phyloP scores from a whole-genome alignment of 2,113 vertebrate species.

The Phalacrocorax carbo region DNA sequence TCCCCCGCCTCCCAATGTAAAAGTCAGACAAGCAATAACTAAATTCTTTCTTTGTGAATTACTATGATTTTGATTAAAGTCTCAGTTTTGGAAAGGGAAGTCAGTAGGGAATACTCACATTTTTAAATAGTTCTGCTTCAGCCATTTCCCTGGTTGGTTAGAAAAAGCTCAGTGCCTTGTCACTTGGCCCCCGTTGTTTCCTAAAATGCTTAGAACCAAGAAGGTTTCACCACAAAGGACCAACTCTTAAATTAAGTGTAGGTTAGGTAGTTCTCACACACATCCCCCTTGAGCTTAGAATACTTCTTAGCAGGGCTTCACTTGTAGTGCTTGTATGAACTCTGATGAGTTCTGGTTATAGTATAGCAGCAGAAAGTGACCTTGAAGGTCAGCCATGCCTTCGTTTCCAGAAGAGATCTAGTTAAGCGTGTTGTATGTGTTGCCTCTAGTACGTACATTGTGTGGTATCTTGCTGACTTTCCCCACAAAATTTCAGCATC shows the following conservation, averaged over 20 bases:
- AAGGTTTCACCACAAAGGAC: neutral
- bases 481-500: neutral
- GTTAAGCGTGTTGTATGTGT: accelerated
- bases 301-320: neutral
- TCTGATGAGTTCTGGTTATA: neutral
- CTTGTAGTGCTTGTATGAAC: accelerated
- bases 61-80: neutral
- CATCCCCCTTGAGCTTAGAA: neutral
- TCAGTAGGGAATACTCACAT: neutral
- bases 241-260: neutral
- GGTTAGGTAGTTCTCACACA: neutral
- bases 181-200: neutral
- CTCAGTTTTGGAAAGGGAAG: neutral
- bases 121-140: neutral
- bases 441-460: neutral
- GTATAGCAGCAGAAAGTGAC: neutral
- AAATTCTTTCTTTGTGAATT: neutral
- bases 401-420: neutral
- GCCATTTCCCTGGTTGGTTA: neutral
- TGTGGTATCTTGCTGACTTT: neutral
- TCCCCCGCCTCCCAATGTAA: neutral
- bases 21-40: neutral
- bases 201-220: neutral
- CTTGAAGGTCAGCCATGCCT: neutral
- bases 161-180: neutral